These are phyloP conservation scores for Drosophila dives DNA, from an alignment of 2,888 invertebrate genomes.

Conservation along the genomic window DNA sequence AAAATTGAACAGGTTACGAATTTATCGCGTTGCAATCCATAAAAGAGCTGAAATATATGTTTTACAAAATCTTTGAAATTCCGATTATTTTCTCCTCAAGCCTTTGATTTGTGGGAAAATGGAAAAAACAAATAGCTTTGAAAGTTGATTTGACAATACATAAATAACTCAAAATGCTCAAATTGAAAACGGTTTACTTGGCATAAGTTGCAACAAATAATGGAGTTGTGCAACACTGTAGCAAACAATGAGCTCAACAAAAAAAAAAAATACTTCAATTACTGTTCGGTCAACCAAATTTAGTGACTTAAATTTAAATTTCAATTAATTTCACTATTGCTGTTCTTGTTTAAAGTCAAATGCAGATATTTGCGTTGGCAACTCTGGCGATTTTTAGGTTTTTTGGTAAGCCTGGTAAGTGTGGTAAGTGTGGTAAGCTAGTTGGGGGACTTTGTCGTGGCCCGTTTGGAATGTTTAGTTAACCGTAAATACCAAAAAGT, in stretches of 20 bases:
- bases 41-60: not conserved
- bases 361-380: constrained; percentile 2
- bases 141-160: constrained; percentile 1
- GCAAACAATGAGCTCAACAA: not conserved
- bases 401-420: constrained; percentile 8
- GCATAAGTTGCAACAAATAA: constrained; percentile 20
- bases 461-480: constrained; percentile 74
- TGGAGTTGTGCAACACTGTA: constrained; percentile 28
- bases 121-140: too few relatives aligned
- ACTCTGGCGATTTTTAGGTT: constrained; percentile 11
- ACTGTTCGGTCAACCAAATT: not conserved
- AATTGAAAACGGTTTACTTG: constrained; percentile 1
- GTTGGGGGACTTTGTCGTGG: constrained; percentile 57
- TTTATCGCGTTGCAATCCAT: not conserved
- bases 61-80: not conserved
- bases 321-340: not conserved
- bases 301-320: not conserved
- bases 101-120: not conserved
- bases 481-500: constrained; percentile 74
- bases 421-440: constrained; percentile 31
- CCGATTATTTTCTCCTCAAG: not conserved
- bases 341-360: not conserved
- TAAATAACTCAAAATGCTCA: constrained; percentile 6
- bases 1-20: not conserved
- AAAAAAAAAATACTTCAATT: not conserved